Percentiles rank a stretch among this genome's conserved stretches.
phyloP scores from a whole-genome alignment of 2,113 vertebrate genomes.

The Callorhinus ursinus region DNA sequence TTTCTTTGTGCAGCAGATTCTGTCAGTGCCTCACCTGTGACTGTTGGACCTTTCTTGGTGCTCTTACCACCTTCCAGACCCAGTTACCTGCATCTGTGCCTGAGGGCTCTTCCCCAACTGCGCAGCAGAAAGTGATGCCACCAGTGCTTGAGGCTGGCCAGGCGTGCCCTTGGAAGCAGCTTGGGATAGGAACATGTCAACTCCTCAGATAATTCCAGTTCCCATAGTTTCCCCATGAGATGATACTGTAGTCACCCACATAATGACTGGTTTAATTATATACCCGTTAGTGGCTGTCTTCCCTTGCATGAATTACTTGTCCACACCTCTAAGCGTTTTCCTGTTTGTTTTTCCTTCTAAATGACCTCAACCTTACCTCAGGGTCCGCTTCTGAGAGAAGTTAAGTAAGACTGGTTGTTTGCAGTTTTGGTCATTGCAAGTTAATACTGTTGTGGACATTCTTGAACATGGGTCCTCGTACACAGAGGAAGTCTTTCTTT shows the following conservation, averaged over 20 bases:
- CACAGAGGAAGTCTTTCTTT: neutral
- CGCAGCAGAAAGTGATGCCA: fast-evolving
- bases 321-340: neutral
- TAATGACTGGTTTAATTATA: neutral
- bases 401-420: neutral
- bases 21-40: neutral
- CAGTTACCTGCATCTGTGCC: too few relatives aligned
- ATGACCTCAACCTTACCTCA: neutral
- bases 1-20: neutral
- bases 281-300: neutral
- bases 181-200: neutral
- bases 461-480: neutral
- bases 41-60: neutral
- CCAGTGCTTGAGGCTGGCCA: neutral
- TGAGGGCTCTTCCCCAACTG: neutral
- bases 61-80: neutral
- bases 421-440: neutral
- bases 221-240: neutral
- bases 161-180: too few relatives aligned
- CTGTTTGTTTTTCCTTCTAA: neutral
- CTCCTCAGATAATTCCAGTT: neutral
- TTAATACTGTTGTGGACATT: neutral
- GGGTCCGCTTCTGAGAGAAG: neutral
- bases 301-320: neutral
- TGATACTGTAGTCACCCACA: neutral